Base-by-base conservation (phyloP, 1,140 invertebrate species). In the Drosophila kikkawai region DNA sequence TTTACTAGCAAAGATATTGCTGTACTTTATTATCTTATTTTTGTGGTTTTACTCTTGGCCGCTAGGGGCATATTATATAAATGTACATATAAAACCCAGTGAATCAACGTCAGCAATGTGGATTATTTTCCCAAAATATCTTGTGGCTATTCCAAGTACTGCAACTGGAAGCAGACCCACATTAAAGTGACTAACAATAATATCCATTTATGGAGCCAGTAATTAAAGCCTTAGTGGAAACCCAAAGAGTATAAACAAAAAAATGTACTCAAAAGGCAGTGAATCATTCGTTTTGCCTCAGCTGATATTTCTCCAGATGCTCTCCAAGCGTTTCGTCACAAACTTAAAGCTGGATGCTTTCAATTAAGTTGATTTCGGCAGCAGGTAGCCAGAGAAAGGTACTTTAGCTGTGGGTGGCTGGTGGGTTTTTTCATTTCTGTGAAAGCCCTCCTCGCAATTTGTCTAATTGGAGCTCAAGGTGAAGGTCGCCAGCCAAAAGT, bases 401-500 rank as follows among this genome's bases (percentile, higher is more conserved):
- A 4, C n/a, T 2, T 22, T 37, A 7, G 11, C 7, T 13, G 45
- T 41, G 42, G 19, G 58, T 41, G 51, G 39, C 48, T 34, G 56
- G 45, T 22, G 66, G 48, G 1, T 17, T 90, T 90, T 90, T 81
- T 91, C 67, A 88, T 76, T 88, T 82, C n/a, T 53, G 41, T 79
- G 47, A 90, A 81, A 88, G 78, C 75, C 71, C 44, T 63, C 59
- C 71, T 74, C 60, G 69, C 85, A 75, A 84, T 85, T 82, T 91
- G 61, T 73, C 77, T 90, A 84, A 90, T 85, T 88, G 85, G 78
- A 82, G 61, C 41, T 68, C 86, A 90, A 90, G 85, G 86, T 90
- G 85, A 90, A 90, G 85, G 86, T 90, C 86, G 84, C 56, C 48
- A 34, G 44, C 19, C n/a, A 44, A 68, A 48, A 66, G 68, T 50